Conservation (phyloP, 2,113 vertebrate genomes). For the Pangasianodon gigas region DNA sequence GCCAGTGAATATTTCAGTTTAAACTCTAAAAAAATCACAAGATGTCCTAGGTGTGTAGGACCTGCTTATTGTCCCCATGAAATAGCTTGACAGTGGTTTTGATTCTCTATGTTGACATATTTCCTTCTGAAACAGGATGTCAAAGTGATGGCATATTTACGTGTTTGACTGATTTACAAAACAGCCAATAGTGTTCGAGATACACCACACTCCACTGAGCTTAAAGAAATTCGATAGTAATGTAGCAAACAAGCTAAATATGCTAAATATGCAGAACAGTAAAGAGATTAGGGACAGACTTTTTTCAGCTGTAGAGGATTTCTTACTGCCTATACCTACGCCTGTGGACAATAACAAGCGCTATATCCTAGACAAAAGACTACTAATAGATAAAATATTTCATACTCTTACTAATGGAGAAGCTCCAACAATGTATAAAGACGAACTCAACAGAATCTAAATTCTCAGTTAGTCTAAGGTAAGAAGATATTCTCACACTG, state of each 20-base stretch:
- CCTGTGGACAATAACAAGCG: not conserved
- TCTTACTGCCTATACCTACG: not conserved
- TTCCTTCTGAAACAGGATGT: not conserved
- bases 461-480: not conserved
- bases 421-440: not conserved
- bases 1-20: not conserved
- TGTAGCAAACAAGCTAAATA: not conserved
- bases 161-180: not conserved
- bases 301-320: not conserved
- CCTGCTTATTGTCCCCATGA: not conserved
- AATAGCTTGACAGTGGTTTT: not conserved
- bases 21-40: not conserved
- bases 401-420: not conserved
- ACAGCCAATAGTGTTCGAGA: not conserved
- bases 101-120: not conserved
- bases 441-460: not conserved
- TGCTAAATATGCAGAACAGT: not conserved
- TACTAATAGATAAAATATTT: not conserved
- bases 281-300: not conserved
- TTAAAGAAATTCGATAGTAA: not conserved
- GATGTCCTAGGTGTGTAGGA: not conserved
- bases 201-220: not conserved
- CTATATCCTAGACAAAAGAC: not conserved
- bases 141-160: not conserved
- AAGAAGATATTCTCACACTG: not conserved